A percentile compares a stretch with the other conserved stretches of the same genome.
These are phyloP conservation scores for Jaculus jaculus DNA, from an alignment of 2,113 vertebrate genomes.

Conservation along the genomic window DNA sequence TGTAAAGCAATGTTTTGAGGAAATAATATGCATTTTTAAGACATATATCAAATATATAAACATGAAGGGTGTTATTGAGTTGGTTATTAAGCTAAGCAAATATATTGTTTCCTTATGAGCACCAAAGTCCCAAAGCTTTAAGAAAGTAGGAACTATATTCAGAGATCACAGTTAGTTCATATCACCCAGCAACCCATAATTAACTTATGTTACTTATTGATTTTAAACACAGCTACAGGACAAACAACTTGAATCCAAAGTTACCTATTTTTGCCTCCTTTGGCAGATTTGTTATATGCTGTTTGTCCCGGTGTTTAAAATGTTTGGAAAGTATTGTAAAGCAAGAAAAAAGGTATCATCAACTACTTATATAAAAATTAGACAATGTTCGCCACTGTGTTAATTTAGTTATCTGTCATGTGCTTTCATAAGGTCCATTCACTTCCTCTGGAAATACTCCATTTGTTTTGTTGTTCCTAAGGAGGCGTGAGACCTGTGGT, in stretches of 20 bases:
- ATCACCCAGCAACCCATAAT: not conserved
- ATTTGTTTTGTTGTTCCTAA: constrained; percentile 24
- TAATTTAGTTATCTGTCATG: constrained; percentile 43
- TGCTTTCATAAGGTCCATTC: constrained; percentile 35
- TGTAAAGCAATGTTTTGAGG: constrained; percentile 11
- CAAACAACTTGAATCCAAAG: constrained; percentile 34
- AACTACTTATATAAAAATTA: constrained; percentile 36
- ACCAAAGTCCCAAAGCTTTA: constrained; percentile 26
- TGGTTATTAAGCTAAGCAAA: not conserved
- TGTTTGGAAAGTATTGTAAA: constrained; percentile 18
- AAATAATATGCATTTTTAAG: not conserved
- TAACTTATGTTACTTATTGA: constrained; percentile 31
- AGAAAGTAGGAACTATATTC: not conserved
- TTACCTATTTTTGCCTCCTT: constrained; percentile 30
- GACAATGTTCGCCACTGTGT: constrained; percentile 38
- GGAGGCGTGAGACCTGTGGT: constrained; percentile 11
- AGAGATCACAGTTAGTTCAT: constrained; percentile 11
- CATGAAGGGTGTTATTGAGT: constrained; percentile 2
- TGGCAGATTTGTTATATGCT: not conserved
- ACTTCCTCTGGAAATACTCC: constrained; percentile 52
- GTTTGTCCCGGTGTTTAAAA: constrained; percentile 20
- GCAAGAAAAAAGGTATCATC: not conserved
- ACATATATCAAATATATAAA: constrained; percentile 20
- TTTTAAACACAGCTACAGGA: not conserved
- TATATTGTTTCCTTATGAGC: not conserved